Conservation (phyloP, 2,888 invertebrate species). For the Acleris holmiana region DNA sequence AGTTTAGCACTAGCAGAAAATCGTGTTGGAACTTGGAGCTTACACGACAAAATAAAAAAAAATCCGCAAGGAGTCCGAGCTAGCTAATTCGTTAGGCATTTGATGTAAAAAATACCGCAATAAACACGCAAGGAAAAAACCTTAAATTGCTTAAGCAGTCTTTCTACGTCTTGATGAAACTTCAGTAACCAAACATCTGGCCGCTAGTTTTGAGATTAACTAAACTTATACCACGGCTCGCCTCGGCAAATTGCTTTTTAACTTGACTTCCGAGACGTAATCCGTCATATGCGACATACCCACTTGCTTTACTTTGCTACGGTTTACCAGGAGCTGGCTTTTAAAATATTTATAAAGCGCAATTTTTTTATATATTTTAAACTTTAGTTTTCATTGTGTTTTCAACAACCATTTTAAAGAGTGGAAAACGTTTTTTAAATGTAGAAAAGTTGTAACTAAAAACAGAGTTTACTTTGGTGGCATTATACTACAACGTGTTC, state of each 20-base stretch:
- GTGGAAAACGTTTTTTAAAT: too few species aligned
- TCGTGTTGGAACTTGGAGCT: too few species aligned
- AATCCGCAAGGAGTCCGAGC: too few species aligned
- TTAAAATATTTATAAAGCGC: background rate
- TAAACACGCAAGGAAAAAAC: background rate
- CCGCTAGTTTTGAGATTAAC: conserved; percentile 14
- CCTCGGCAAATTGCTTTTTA: conserved; percentile 36
- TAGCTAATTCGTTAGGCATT: too few species aligned
- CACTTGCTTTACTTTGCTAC: conserved; percentile 5
- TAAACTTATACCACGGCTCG: conserved; percentile 3
- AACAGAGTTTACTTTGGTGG: too few species aligned
- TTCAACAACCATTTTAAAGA: too few species aligned
- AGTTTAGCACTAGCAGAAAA: too few species aligned
- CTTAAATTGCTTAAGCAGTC: background rate
- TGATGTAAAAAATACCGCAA: background rate
- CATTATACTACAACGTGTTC: too few species aligned
- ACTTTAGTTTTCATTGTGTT: too few species aligned
- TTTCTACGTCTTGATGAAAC: background rate
- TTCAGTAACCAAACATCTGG: conserved; percentile 10
- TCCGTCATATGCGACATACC: conserved; percentile 28
- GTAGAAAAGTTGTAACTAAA: too few species aligned
- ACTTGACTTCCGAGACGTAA: conserved; percentile 24
- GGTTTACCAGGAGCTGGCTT: conserved; percentile 11
- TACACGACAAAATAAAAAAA: too few species aligned
- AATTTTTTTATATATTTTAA: background rate